Evolutionary conservation across 2,888 invertebrate species (phyloP).

Genomic region (Masnerella sp.): DNA sequence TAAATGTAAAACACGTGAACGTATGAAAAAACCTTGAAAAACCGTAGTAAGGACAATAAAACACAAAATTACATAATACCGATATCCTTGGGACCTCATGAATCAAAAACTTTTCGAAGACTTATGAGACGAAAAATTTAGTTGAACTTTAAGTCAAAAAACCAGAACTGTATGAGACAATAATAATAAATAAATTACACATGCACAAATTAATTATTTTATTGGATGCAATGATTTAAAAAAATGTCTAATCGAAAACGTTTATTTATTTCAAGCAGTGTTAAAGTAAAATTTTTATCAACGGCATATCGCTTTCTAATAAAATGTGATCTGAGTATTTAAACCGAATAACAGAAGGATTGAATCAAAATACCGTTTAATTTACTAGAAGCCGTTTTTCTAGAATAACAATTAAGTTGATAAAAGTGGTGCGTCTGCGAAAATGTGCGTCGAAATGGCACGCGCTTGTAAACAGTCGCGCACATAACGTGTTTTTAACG

Average conservation of each 20-base stretch:
- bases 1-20: not conserved
- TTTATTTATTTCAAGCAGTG: slow-evolving; percentile 29
- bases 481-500: slow-evolving; percentile 52
- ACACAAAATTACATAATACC: slow-evolving; percentile 13
- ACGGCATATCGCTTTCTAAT: slow-evolving; percentile 30
- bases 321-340: not conserved
- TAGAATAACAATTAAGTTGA: slow-evolving; percentile 2
- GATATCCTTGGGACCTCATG: slow-evolving; percentile 20
- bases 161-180: too few species aligned
- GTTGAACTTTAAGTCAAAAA: too few species aligned
- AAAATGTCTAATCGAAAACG: slow-evolving; percentile 27
- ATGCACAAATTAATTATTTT: slow-evolving; percentile 23
- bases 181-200: too few species aligned
- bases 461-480: slow-evolving; percentile 14
- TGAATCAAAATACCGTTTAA: slow-evolving; percentile 15
- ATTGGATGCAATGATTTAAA: slow-evolving; percentile 5
- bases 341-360: slow-evolving; percentile 8
- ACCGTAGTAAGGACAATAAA: not conserved
- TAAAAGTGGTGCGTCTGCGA: not conserved
- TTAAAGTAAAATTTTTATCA: slow-evolving; percentile 24
- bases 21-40: slow-evolving; percentile 9
- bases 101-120: slow-evolving; percentile 8
- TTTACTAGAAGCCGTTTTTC: not conserved
- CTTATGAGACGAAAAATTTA: slow-evolving; percentile 14
- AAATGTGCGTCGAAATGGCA: slow-evolving; percentile 15